A percentile compares a stretch with the other conserved stretches of the same genome.
Evolutionary conservation across 2,797 vertebrate genomes (phyloP).

Genomic region (Microctenopoma steveboyesi): DNA sequence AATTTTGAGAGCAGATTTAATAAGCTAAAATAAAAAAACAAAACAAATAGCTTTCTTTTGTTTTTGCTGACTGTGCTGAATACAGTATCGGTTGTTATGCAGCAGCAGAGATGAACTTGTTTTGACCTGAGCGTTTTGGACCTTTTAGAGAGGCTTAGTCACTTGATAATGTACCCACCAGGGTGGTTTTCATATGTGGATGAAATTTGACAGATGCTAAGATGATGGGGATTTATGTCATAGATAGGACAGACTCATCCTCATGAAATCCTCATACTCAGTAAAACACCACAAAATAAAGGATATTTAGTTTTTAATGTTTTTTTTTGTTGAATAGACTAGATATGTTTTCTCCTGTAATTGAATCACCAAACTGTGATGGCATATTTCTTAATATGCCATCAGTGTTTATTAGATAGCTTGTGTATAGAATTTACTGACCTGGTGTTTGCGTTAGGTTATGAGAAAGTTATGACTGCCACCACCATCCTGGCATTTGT

Average conservation of each 20-base stretch:
- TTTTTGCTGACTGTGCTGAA: conserved; percentile 1
- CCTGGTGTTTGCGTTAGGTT: neutral
- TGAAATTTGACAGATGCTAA: conserved; percentile 54
- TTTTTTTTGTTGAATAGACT: neutral
- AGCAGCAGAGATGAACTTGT: conserved; percentile 33
- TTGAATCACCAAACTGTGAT: no score
- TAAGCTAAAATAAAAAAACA: neutral
- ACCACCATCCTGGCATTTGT: no score
- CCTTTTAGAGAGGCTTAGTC: conserved; percentile 57
- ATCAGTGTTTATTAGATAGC: no score
- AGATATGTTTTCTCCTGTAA: no score
- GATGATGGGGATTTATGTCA: conserved; percentile 48
- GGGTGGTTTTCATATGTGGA: conserved; percentile 51
- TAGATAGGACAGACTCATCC: conserved; percentile 33
- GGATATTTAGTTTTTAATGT: neutral
- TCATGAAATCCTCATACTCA: conserved; percentile 11
- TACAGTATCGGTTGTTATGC: conserved; percentile 20
- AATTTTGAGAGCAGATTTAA: neutral
- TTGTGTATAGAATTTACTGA: neutral
- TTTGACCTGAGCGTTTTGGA: conserved; percentile 34
- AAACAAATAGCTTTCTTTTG: neutral
- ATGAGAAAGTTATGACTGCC: no score
- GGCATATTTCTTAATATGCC: no score
- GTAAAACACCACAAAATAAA: conserved; percentile 12
- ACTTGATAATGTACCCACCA: conserved; percentile 39